These are phyloP conservation scores for Antechinus stuartii DNA, from an alignment of 2,113 vertebrate genomes.

Conservation along the genomic window DNA sequence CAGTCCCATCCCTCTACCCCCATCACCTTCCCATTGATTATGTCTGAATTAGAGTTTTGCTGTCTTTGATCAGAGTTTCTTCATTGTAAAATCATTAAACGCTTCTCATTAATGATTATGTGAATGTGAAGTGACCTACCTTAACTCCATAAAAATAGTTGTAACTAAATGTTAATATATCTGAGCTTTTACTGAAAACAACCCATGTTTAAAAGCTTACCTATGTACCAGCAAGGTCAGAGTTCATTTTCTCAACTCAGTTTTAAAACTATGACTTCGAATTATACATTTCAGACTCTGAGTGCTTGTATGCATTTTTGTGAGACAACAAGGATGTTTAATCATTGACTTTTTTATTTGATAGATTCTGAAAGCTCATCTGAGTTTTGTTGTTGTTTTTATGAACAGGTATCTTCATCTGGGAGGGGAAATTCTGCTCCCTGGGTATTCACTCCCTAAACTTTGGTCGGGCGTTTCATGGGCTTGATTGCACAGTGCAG, in stretches of 20 bases:
- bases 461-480: slow-evolving; percentile 31
- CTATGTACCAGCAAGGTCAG: slow-evolving; percentile 25
- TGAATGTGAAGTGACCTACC: slow-evolving; percentile 13
- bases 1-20: not conserved
- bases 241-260: slow-evolving; percentile 43
- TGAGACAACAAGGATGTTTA: not conserved
- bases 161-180: slow-evolving; percentile 38
- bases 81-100: not conserved
- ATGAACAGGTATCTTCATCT: slow-evolving; percentile 25
- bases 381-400: not conserved
- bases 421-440: slow-evolving; percentile 9
- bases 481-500: slow-evolving; percentile 11
- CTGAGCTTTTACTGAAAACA: slow-evolving; percentile 47
- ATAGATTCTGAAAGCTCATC: not conserved
- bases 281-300: slow-evolving; percentile 10
- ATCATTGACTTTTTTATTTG: not conserved
- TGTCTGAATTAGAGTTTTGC: not conserved
- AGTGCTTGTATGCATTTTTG: not conserved
- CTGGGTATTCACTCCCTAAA: not conserved
- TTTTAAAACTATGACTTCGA: slow-evolving; percentile 8
- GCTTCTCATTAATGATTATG: slow-evolving; percentile 22
- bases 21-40: not conserved
- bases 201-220: slow-evolving; percentile 57
- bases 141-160: slow-evolving; percentile 46
- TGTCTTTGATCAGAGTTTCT: not conserved